Percentiles rank a stretch among this genome's conserved stretches.
Evolutionary conservation across 2,113 vertebrate species (phyloP).

Genomic region (Morone saxatilis): DNA sequence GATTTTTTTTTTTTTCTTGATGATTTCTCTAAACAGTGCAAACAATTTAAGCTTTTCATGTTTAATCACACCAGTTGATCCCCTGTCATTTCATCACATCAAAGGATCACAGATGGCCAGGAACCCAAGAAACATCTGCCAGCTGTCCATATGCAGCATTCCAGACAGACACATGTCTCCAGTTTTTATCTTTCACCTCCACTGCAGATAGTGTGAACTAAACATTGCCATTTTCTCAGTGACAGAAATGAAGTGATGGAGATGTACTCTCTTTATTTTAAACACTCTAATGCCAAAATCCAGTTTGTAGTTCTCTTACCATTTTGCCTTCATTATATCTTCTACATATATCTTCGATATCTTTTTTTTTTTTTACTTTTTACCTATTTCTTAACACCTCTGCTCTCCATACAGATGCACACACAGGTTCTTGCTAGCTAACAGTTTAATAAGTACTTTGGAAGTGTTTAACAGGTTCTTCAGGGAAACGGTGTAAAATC

Average conservation of each 20-base stretch:
- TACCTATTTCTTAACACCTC: background rate
- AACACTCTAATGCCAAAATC: background rate
- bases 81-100: constrained; percentile 47
- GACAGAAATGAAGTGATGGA: constrained; percentile 20
- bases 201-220: constrained; percentile 35
- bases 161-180: constrained; percentile 34
- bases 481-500: constrained; percentile 24
- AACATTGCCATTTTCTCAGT: constrained; percentile 34
- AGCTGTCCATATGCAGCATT: constrained; percentile 55
- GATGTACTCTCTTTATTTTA: background rate
- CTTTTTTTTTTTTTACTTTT: background rate
- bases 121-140: constrained; percentile 57
- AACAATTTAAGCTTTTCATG: constrained; percentile 24
- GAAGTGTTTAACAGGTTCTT: constrained; percentile 51
- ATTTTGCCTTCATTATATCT: background rate
- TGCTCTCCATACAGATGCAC: background rate
- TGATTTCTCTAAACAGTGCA: background rate
- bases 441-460: constrained; percentile 49
- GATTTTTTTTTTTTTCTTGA: background rate
- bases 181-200: constrained; percentile 47
- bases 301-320: background rate
- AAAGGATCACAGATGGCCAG: constrained; percentile 42
- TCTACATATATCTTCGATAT: no score
- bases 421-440: constrained; percentile 8
- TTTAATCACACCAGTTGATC: constrained; percentile 37